Evolutionary conservation across 2,888 invertebrate species (phyloP).

Genomic region (Phrixothrix hirtus): DNA sequence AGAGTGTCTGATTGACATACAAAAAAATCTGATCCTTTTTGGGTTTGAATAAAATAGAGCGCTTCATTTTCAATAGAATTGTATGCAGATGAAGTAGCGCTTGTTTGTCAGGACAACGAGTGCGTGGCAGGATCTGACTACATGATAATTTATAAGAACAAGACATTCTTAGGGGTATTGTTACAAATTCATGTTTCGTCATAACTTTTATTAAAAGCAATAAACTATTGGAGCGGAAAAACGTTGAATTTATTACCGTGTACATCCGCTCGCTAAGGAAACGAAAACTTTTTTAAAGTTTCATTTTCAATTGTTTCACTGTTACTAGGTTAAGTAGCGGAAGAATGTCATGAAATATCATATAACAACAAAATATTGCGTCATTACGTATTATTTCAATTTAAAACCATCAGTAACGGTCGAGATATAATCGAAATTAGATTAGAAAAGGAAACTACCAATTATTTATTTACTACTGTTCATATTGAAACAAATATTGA

Average conservation of each 20-base stretch:
- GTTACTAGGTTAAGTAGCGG: background rate
- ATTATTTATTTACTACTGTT: constrained; percentile 36
- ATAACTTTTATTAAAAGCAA: constrained; percentile 18
- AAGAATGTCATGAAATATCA: background rate
- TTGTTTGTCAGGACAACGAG: constrained; percentile 45
- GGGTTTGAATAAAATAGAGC: constrained; percentile 13
- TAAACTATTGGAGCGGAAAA: constrained; percentile 1
- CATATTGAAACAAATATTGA: constrained; percentile 23
- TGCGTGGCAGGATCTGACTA: constrained; percentile 25
- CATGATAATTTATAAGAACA: constrained; percentile 27
- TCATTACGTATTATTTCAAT: background rate
- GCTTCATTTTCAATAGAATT: constrained; percentile 36
- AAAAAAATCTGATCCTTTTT: constrained; percentile 7
- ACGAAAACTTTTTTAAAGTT: background rate
- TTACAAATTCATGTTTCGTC: constrained; percentile 21
- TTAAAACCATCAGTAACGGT: background rate
- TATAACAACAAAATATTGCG: background rate
- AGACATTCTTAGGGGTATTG: constrained; percentile 21
- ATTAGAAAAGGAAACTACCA: constrained; percentile 31
- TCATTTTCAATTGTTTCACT: background rate
- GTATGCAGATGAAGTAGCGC: constrained; percentile 48
- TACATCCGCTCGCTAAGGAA: background rate
- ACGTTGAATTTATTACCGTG: background rate
- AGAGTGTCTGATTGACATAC: constrained; percentile 1
- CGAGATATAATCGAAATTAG: constrained; percentile 3